These are phyloP conservation scores for Ceratina japonica DNA, from an alignment of 1,140 invertebrate genomes.

Conservation along the genomic window DNA sequence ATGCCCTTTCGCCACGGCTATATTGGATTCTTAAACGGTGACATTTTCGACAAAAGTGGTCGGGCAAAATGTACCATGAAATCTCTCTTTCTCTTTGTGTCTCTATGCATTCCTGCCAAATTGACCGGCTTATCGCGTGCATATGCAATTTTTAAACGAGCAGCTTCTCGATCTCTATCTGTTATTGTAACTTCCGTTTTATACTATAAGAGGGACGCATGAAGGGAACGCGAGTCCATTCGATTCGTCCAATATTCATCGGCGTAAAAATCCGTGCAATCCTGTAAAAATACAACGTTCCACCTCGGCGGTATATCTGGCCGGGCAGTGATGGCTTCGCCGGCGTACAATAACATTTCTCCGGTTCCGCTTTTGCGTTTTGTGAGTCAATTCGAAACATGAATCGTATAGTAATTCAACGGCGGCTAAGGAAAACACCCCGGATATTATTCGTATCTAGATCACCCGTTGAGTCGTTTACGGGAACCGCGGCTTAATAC, in stretches of 20 bases:
- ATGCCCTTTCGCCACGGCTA: slow-evolving; percentile 60
- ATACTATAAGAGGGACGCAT: slow-evolving; percentile 25
- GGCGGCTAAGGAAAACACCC: slow-evolving; percentile 76
- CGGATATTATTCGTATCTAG: slow-evolving; percentile 76
- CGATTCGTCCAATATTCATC: slow-evolving; percentile 55
- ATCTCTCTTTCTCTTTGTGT: not conserved
- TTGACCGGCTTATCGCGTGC: not conserved
- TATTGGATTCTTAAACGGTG: slow-evolving; percentile 75
- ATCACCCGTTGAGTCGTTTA: slow-evolving; percentile 67
- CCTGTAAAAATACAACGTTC: slow-evolving; percentile 73
- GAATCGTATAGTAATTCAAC: slow-evolving; percentile 80
- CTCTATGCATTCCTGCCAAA: slow-evolving; percentile 11
- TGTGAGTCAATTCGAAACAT: slow-evolving; percentile 80
- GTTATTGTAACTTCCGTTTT: not conserved
- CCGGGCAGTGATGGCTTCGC: slow-evolving; percentile 61
- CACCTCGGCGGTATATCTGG: slow-evolving; percentile 71
- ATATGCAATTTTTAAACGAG: not conserved
- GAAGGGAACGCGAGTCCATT: slow-evolving; percentile 31
- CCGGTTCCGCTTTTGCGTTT: slow-evolving; percentile 78
- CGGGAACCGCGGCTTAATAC: slow-evolving; percentile 48
- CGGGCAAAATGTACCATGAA: not conserved
- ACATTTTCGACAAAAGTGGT: slow-evolving; percentile 42
- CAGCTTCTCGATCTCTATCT: not conserved
- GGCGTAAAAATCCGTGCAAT: slow-evolving; percentile 49
- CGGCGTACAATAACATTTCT: slow-evolving; percentile 78